Evolutionary conservation across 2,113 vertebrate species (phyloP).

Genomic region (Formicarius rufipectus): DNA sequence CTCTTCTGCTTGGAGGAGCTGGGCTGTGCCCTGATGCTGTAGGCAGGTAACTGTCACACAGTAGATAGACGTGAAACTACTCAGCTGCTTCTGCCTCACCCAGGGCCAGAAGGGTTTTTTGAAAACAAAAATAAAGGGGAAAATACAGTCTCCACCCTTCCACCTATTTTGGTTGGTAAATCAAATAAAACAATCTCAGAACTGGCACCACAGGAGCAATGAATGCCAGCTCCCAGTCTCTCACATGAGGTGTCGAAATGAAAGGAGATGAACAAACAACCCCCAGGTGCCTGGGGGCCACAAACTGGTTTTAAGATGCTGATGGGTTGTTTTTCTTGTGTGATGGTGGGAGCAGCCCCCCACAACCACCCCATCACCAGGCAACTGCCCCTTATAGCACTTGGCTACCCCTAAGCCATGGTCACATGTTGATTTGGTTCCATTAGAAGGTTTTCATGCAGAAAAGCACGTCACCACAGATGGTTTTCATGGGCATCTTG

Average conservation of each 20-base stretch:
- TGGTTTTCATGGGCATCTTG: neutral
- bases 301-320: neutral
- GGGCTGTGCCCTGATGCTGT: neutral
- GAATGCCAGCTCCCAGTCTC: conserved; percentile 48
- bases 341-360: neutral
- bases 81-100: conserved; percentile 49
- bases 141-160: conserved; percentile 59
- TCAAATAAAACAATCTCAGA: conserved; percentile 30
- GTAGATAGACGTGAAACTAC: neutral
- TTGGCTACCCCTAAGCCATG: neutral
- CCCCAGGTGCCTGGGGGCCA: neutral
- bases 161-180: conserved; percentile 24
- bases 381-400: neutral
- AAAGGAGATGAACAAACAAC: conserved; percentile 30
- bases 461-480: neutral
- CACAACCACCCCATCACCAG: accelerated
- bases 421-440: accelerated
- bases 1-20: neutral
- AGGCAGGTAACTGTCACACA: conserved; percentile 44
- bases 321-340: neutral
- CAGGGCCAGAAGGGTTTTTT: conserved; percentile 56
- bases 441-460: neutral
- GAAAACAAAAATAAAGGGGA: conserved; percentile 54
- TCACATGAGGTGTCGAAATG: conserved; percentile 5
- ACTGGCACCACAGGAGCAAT: neutral